Evolutionary conservation across 2,888 invertebrate genomes (phyloP).

Genomic region (Lasioglossum leucozonium): DNA sequence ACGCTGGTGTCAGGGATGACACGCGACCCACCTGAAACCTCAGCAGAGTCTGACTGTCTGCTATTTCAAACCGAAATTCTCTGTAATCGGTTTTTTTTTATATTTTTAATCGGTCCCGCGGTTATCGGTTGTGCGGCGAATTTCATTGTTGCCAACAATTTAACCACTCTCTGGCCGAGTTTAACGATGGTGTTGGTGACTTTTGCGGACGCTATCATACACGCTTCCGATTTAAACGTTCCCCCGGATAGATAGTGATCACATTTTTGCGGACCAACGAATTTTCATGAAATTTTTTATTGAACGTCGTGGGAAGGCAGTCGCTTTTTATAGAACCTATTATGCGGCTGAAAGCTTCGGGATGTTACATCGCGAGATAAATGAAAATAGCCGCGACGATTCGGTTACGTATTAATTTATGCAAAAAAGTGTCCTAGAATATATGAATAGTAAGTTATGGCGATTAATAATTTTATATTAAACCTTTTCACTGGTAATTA

Average conservation of each 20-base stretch:
- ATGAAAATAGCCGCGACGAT: background rate
- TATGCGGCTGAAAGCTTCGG: background rate
- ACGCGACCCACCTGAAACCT: background rate
- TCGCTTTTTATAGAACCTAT: background rate
- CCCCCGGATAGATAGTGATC: background rate
- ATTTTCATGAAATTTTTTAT: background rate
- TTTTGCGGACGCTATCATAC: background rate
- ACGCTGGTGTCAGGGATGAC: slow-evolving; percentile 1
- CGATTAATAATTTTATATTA: background rate
- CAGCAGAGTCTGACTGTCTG: background rate
- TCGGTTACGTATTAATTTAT: background rate
- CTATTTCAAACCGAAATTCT: slow-evolving; percentile 24
- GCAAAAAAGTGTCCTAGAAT: background rate
- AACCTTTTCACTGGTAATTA: background rate
- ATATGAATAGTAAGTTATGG: background rate
- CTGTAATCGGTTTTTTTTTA: background rate
- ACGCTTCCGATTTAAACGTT: background rate
- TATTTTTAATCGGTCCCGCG: slow-evolving; percentile 9
- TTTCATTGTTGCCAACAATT: background rate
- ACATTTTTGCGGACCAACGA: background rate
- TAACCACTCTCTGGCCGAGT: background rate
- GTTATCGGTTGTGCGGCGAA: background rate
- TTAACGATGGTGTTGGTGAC: background rate
- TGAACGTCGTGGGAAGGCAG: background rate
- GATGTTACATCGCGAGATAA: background rate